Percentiles rank a stretch among this genome's conserved stretches.
Conservation (phyloP, 2,888 invertebrate species). For the Drosophila mulleri region DNA sequence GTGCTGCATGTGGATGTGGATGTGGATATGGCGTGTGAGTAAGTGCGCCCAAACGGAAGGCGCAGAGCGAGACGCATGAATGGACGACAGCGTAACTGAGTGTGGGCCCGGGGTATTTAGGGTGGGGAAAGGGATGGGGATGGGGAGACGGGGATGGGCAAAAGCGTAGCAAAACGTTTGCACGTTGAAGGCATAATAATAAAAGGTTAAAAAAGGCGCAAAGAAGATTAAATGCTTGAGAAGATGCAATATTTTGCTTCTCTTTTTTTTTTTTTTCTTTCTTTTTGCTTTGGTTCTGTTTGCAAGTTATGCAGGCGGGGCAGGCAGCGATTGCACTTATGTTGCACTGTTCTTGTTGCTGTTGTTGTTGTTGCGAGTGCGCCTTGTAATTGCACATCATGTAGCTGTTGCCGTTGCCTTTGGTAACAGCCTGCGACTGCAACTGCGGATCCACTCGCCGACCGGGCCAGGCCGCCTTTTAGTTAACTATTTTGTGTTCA, state of each 20-base stretch:
- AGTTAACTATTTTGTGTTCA: slow-evolving; percentile 82
- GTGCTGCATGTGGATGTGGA: slow-evolving; percentile 40
- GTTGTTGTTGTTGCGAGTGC: slow-evolving; percentile 41
- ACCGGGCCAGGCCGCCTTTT: slow-evolving; percentile 64
- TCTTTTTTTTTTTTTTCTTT: slow-evolving; percentile 43
- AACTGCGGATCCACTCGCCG: slow-evolving; percentile 39
- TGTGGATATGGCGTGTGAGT: slow-evolving; percentile 74
- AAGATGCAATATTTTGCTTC: slow-evolving; percentile 78
- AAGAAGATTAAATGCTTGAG: slow-evolving; percentile 82
- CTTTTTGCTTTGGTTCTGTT: slow-evolving; percentile 27
- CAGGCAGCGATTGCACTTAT: slow-evolving; percentile 78
- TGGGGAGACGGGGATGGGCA: slow-evolving; percentile 33
- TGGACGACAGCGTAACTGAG: slow-evolving; percentile 11
- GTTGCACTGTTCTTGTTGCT: slow-evolving; percentile 39
- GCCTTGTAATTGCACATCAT: slow-evolving; percentile 66
- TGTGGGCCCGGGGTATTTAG: not conserved
- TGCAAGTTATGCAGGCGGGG: slow-evolving; percentile 66
- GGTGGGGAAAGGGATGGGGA: not conserved
- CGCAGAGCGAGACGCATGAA: slow-evolving; percentile 48
- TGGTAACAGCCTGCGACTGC: slow-evolving; percentile 55
- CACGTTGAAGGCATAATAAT: slow-evolving; percentile 82
- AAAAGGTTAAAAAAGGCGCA: slow-evolving; percentile 82
- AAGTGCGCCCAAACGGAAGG: slow-evolving; percentile 78
- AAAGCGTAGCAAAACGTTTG: slow-evolving; percentile 81
- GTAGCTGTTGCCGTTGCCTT: slow-evolving; percentile 59